Percentiles rank a stretch among this genome's conserved stretches.
Evolutionary conservation across 2,888 invertebrate species (phyloP).

Genomic region (Branchellion lobata): DNA sequence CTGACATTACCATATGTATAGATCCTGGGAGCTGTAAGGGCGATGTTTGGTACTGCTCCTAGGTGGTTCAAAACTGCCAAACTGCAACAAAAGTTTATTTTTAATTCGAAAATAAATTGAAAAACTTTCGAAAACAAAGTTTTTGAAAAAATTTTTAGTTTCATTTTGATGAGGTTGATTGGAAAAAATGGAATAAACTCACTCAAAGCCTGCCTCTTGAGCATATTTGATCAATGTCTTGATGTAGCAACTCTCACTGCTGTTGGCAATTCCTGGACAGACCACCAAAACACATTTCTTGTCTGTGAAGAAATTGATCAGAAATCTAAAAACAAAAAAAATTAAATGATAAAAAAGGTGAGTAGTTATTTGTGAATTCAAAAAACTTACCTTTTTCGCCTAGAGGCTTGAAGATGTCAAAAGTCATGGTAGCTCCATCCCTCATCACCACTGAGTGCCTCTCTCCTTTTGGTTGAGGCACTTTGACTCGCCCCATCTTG

Average conservation of each 20-base stretch:
- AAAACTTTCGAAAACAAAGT: too few relatives aligned
- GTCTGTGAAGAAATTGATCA: not conserved
- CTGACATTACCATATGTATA: conserved; percentile 81
- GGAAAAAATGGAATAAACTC: not conserved
- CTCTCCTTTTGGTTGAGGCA: conserved; percentile 84
- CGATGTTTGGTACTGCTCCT: conserved; percentile 81
- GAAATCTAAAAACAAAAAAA: not conserved
- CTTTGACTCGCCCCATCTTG: conserved; percentile 71
- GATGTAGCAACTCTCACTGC: conserved; percentile 89
- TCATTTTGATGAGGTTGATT: too few relatives aligned
- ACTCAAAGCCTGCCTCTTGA: conserved; percentile 70
- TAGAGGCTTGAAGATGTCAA: conserved; percentile 84
- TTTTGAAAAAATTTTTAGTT: too few relatives aligned
- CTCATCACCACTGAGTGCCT: conserved; percentile 71
- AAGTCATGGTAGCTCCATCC: conserved; percentile 86
- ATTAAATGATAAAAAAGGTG: not conserved
- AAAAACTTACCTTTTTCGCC: conserved; percentile 65
- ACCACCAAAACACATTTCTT: conserved; percentile 57
- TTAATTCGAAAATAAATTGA: not conserved
- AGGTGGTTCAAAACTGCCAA: conserved; percentile 91
- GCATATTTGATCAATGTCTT: conserved; percentile 88
- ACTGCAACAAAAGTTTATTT: conserved; percentile 65
- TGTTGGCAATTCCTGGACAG: conserved; percentile 80
- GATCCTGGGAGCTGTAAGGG: conserved; percentile 81
- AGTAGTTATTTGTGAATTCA: not conserved